These are phyloP conservation scores for Neosilurus hyrtlii DNA, from an alignment of 2,797 vertebrate species.

Conservation along the genomic window DNA sequence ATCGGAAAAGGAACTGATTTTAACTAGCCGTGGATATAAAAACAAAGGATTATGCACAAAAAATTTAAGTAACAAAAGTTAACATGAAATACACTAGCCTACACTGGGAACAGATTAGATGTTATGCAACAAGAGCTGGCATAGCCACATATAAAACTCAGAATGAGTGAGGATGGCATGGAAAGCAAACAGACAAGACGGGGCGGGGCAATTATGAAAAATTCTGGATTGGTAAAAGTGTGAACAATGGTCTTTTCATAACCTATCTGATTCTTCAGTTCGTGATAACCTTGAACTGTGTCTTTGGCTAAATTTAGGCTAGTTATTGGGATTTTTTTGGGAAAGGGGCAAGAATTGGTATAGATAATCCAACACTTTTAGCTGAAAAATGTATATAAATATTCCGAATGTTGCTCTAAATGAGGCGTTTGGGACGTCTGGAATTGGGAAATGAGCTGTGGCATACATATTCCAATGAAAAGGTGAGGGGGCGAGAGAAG, in stretches of 20 bases:
- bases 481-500: background rate
- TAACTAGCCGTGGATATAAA: slow-evolving; percentile 56
- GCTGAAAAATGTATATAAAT: background rate
- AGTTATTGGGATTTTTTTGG: background rate
- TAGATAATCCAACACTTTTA: background rate
- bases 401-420: background rate
- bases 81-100: slow-evolving; percentile 62
- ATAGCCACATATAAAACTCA: slow-evolving; percentile 61
- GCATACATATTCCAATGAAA: slow-evolving; percentile 18
- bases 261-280: slow-evolving; percentile 28
- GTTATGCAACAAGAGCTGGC: slow-evolving; percentile 71
- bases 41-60: slow-evolving; percentile 66
- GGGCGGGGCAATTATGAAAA: slow-evolving; percentile 33
- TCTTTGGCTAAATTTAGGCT: slow-evolving; percentile 7
- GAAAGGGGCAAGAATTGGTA: background rate
- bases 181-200: slow-evolving; percentile 60
- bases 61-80: slow-evolving; percentile 75
- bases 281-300: slow-evolving; percentile 27
- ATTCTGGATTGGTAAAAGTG: slow-evolving; percentile 17
- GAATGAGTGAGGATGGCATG: slow-evolving; percentile 51
- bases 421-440: slow-evolving; percentile 13
- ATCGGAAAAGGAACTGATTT: slow-evolving; percentile 59
- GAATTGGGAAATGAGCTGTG: slow-evolving; percentile 16
- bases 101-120: slow-evolving; percentile 71
- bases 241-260: slow-evolving; percentile 36